These are phyloP conservation scores for Macquaria australasica DNA, from an alignment of 2,113 vertebrate genomes.

Conservation along the genomic window DNA sequence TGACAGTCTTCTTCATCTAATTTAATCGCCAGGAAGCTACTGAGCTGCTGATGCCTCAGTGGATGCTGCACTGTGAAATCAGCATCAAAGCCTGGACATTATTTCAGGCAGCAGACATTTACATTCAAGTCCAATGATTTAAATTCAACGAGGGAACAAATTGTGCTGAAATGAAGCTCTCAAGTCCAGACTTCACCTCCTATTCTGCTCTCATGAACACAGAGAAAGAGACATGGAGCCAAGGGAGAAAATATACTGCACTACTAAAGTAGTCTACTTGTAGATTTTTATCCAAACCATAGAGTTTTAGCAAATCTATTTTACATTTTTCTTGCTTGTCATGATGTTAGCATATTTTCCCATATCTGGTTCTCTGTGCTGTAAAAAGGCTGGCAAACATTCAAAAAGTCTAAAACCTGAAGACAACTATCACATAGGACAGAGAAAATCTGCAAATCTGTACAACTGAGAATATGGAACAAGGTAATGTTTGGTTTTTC, in stretches of 20 bases:
- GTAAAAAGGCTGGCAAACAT: neutral
- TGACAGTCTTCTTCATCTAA: slow-evolving; percentile 28
- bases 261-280: slow-evolving; percentile 15
- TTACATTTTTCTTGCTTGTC: slow-evolving; percentile 25
- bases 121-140: slow-evolving; percentile 46
- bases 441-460: neutral
- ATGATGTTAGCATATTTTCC: slow-evolving; percentile 43
- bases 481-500: neutral
- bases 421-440: neutral
- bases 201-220: slow-evolving; percentile 16
- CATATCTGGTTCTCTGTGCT: slow-evolving; percentile 9
- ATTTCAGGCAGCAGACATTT: slow-evolving; percentile 51
- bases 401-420: too few relatives aligned
- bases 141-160: slow-evolving; percentile 24
- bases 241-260: slow-evolving; percentile 33
- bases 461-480: too few relatives aligned
- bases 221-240: neutral
- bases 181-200: slow-evolving; percentile 34
- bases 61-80: slow-evolving; percentile 9
- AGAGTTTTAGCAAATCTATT: slow-evolving; percentile 44
- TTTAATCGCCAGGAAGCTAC: slow-evolving; percentile 38
- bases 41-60: neutral
- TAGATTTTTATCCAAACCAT: slow-evolving; percentile 52
- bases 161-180: slow-evolving; percentile 38
- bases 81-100: slow-evolving; percentile 14